Conservation (phyloP, 1,140 invertebrate species). For the Laupala kohalensis region DNA sequence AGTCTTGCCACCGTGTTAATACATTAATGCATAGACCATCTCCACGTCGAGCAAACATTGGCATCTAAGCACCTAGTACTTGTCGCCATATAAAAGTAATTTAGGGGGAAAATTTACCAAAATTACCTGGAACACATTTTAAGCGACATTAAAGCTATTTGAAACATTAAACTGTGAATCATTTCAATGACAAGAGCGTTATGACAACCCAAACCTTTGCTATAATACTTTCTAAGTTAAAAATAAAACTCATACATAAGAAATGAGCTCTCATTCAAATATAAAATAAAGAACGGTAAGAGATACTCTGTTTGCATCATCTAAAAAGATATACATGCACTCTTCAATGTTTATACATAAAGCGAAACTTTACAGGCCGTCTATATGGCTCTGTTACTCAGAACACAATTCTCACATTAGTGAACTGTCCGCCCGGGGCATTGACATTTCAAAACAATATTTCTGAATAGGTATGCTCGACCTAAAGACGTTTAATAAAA, state of each 20-base stretch:
- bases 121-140: no score
- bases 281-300: background rate
- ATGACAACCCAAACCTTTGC: background rate
- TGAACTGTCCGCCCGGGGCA: slow-evolving; percentile 7
- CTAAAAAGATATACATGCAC: background rate
- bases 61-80: background rate
- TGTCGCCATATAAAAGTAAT: background rate
- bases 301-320: background rate
- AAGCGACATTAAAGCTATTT: background rate
- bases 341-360: background rate
- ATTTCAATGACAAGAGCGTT: background rate
- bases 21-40: background rate
- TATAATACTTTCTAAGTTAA: background rate
- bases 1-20: background rate
- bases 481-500: background rate
- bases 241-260: background rate
- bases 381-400: slow-evolving; percentile 6
- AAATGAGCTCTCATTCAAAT: background rate
- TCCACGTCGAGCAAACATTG: background rate
- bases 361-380: slow-evolving; percentile 8
- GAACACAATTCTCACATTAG: background rate
- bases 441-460: background rate
- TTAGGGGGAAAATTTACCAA: background rate
- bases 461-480: background rate
- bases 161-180: background rate